Evolutionary conservation across 2,113 vertebrate genomes (phyloP), one percentile per base, ranked within the genome.

Genomic region (Clupea harengus): DNA sequence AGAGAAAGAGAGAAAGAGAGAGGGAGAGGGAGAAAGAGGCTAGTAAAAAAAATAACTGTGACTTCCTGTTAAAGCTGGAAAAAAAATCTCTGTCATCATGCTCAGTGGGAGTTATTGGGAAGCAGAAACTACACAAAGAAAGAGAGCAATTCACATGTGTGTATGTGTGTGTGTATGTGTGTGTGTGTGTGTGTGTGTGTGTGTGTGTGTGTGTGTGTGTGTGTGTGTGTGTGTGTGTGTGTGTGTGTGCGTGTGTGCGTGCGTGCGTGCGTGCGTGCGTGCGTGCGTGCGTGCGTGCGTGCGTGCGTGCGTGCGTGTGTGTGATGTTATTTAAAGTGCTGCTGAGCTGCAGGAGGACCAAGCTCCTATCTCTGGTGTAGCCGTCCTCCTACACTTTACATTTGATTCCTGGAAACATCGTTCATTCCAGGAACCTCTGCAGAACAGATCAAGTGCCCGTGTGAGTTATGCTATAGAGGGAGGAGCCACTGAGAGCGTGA

Each of bases 1-100:
- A 82, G 81, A 86, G 54, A 86, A 39, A 82, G 4, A 49, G 85
- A 39, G 54, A 81, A 47, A n/a, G 49, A 54, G 49, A 57, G 78
- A 44, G 1, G 10, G 67, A n/a, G 22, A 49, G 10, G 17, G n/a
- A 17, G 46, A 22, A 60, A 60, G 50, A 52, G 5, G 2, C 50
- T 52, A 13, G 50, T 52, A 52, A 60, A 60, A 49, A 60, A 54
- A 54, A 20, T 54, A 54, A 17, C 3, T 54, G 52, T 54, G 52
- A 54, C 52, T 54, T 54, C 52, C 52, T 54, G 52, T 54, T 54
- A 18, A 17, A 54, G 15, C 13, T 54, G 52, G 15, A 54, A 54
- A 54, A 54, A 54, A 17, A 54, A 54, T 4, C 2, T 54, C 17
- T 49, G 47, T 54, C 52, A 4, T 54, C 52, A 18, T 54, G 13